Evolutionary conservation across 2,888 invertebrate species (phyloP).

Genomic region (Andrena bucephala): DNA sequence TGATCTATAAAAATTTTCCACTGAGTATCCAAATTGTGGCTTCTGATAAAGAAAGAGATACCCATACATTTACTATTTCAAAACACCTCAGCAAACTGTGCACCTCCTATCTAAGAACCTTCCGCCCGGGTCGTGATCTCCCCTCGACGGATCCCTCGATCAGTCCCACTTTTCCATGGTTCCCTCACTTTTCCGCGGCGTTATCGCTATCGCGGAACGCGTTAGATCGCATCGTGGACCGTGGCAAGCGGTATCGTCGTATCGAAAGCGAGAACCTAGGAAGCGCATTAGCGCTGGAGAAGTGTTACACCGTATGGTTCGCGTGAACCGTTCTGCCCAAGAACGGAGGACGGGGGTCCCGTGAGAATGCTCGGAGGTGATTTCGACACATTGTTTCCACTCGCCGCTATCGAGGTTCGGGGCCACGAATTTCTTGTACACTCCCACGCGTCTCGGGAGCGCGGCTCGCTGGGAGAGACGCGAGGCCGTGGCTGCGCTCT

Average conservation of each 20-base stretch:
- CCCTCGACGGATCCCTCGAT: not conserved
- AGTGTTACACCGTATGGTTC: slow-evolving; percentile 11
- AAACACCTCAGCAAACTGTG: too few species aligned
- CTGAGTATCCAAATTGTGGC: too few species aligned
- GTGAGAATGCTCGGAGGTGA: slow-evolving; percentile 28
- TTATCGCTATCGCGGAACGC: slow-evolving; percentile 11
- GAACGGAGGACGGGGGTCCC: not conserved
- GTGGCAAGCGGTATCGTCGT: slow-evolving; percentile 26
- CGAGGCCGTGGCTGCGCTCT: slow-evolving; percentile 23
- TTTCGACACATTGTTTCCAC: slow-evolving; percentile 55
- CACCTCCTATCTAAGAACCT: too few species aligned
- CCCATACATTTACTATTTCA: too few species aligned
- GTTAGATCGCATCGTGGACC: not conserved
- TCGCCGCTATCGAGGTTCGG: slow-evolving; percentile 48
- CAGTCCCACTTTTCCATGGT: not conserved
- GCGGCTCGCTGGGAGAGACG: slow-evolving; percentile 41
- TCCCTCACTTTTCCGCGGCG: not conserved
- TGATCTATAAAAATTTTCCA: too few species aligned
- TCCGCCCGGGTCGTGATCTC: too few species aligned
- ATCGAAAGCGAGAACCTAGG: slow-evolving; percentile 53
- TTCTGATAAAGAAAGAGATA: too few species aligned
- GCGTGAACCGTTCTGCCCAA: not conserved
- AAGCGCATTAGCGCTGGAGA: slow-evolving; percentile 49
- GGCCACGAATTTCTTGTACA: slow-evolving; percentile 55
- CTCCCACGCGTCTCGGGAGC: slow-evolving; percentile 57